Evolutionary conservation across 2,113 vertebrate species (phyloP).

Genomic region (Zosterops lateralis): DNA sequence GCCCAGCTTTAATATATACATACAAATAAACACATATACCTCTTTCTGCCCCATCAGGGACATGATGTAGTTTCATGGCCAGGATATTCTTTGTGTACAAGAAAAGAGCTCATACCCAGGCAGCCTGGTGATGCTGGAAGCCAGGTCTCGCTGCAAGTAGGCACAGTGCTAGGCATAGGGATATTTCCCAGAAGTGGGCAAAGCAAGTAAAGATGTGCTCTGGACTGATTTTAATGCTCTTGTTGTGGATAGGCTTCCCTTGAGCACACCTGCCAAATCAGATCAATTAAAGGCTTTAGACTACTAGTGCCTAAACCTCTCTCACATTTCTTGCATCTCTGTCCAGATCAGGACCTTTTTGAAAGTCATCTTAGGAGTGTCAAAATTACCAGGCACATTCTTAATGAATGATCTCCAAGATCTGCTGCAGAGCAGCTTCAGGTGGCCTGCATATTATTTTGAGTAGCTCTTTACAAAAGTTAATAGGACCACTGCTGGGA

Average conservation of each 20-base stretch:
- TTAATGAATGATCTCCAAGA: background rate
- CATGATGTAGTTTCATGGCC: background rate
- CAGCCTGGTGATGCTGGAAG: background rate
- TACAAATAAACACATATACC: background rate
- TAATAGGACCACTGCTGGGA: background rate
- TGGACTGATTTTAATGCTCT: background rate
- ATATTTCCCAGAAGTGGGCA: background rate
- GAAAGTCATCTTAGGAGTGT: background rate
- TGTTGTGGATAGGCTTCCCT: background rate
- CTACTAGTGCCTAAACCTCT: background rate
- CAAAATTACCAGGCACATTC: background rate
- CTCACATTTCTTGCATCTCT: background rate
- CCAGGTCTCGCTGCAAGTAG: background rate
- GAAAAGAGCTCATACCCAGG: fast-evolving
- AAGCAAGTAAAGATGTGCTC: background rate
- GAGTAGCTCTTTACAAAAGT: background rate
- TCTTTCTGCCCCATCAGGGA: background rate
- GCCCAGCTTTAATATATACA: background rate
- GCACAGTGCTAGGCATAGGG: background rate
- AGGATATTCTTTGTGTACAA: background rate
- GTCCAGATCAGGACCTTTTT: background rate
- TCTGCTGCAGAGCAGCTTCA: background rate
- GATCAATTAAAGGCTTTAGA: background rate
- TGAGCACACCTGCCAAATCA: background rate
- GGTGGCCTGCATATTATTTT: background rate